Evolutionary conservation across 2,797 vertebrate species (phyloP).

Genomic region (Moxostoma hubbsi): DNA sequence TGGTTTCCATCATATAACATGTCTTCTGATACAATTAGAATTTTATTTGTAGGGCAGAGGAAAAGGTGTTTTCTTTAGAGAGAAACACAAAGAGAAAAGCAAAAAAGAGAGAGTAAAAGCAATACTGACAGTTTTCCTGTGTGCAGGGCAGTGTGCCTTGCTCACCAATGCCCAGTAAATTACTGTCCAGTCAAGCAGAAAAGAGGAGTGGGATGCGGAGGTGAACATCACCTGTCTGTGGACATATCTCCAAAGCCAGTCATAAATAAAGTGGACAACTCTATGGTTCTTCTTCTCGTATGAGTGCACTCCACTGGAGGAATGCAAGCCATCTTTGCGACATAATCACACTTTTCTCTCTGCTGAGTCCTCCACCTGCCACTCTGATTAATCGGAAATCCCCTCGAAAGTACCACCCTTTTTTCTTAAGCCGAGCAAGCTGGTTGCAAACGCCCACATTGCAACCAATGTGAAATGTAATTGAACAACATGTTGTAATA

Average conservation of each 20-base stretch:
- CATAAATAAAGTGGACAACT: conserved; percentile 65
- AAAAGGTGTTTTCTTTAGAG: conserved; percentile 49
- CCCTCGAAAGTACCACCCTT: conserved; percentile 39
- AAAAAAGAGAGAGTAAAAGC: conserved; percentile 60
- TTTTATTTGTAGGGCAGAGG: conserved; percentile 7
- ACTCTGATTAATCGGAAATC: conserved; percentile 67
- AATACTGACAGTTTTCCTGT: conserved; percentile 74
- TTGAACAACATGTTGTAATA: not conserved
- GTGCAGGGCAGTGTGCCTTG: conserved; percentile 73
- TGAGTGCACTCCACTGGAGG: conserved; percentile 32
- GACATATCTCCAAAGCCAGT: conserved; percentile 62
- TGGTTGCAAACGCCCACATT: conserved; percentile 9
- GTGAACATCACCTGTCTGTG: conserved; percentile 70
- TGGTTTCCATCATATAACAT: not conserved
- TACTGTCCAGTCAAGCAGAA: conserved; percentile 80
- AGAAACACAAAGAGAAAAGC: conserved; percentile 2
- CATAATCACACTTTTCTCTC: conserved; percentile 48
- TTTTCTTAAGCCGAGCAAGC: conserved; percentile 53
- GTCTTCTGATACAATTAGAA: conserved; percentile 9
- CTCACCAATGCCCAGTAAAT: conserved; percentile 78
- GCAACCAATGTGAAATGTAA: conserved; percentile 20
- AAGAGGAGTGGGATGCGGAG: conserved; percentile 76
- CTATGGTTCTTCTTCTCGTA: conserved; percentile 57
- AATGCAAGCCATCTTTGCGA: conserved; percentile 16
- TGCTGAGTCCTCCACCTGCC: conserved; percentile 49